Conservation (phyloP, 1,140 invertebrate genomes). For the Psix sp. region DNA sequence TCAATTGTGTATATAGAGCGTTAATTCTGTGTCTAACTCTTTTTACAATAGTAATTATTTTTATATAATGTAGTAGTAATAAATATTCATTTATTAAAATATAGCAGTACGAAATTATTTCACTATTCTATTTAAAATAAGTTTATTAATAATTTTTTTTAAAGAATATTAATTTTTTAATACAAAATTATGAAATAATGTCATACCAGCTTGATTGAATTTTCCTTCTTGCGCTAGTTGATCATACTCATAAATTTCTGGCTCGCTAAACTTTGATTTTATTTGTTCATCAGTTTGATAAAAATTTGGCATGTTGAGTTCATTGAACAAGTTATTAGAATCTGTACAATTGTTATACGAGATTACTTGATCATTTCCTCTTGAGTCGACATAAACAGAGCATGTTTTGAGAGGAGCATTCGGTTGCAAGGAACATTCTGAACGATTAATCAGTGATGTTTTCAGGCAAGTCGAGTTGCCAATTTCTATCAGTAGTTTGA, state of each 20-base stretch:
- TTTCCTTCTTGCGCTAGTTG: conserved; percentile 67
- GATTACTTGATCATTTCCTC: conserved; percentile 64
- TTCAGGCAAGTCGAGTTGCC: conserved; percentile 71
- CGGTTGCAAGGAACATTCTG: conserved; percentile 65
- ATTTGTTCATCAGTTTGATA: conserved; percentile 42
- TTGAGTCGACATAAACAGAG: conserved; percentile 66
- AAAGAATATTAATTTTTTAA: too few species aligned
- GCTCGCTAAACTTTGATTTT: conserved; percentile 30
- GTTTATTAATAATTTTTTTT: conserved; percentile 42
- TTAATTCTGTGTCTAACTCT: too few species aligned
- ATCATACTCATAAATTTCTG: conserved; percentile 64
- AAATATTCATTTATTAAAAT: too few species aligned
- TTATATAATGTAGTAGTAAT: too few species aligned
- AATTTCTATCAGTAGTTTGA: conserved; percentile 68
- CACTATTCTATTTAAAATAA: conserved; percentile 18
- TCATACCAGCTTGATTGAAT: conserved; percentile 47
- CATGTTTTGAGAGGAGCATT: conserved; percentile 66
- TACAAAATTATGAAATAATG: not conserved
- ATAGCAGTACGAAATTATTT: too few species aligned
- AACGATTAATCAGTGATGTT: conserved; percentile 61
- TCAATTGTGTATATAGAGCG: too few species aligned
- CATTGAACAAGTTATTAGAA: conserved; percentile 60
- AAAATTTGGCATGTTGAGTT: conserved; percentile 59
- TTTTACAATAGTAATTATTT: too few species aligned
- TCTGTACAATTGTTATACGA: conserved; percentile 74